These are phyloP conservation scores for Acanthochromis polyacanthus DNA, from an alignment of 2,113 vertebrate species.

Conservation along the genomic window DNA sequence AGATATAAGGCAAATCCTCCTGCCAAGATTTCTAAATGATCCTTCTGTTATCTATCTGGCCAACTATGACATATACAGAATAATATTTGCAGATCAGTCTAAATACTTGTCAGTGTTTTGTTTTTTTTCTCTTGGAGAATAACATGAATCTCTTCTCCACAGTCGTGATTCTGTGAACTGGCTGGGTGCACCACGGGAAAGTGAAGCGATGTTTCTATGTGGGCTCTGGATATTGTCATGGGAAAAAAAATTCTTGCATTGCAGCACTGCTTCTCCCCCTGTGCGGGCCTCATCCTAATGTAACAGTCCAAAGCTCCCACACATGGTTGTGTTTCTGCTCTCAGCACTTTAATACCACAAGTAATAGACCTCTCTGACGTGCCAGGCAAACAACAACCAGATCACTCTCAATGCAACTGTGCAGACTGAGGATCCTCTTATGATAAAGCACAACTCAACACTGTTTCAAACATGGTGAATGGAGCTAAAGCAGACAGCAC, in stretches of 20 bases:
- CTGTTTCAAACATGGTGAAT: background rate
- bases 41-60: no score
- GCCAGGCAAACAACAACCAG: conserved; percentile 21
- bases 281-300: conserved; percentile 26
- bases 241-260: conserved; percentile 7
- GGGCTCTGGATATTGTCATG: conserved; percentile 33
- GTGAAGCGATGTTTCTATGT: conserved; percentile 14
- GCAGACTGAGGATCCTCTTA: no score
- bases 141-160: background rate
- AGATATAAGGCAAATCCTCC: no score
- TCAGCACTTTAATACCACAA: conserved; percentile 35
- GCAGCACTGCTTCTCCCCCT: conserved; percentile 17
- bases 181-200: conserved; percentile 9
- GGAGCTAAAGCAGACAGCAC: conserved; percentile 13
- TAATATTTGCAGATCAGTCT: background rate
- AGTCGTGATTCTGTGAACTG: background rate
- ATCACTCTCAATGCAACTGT: no score
- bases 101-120: no score
- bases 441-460: background rate
- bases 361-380: conserved; percentile 29
- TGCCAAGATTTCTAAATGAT: no score
- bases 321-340: conserved; percentile 59
- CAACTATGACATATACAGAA: background rate
- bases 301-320: conserved; percentile 47
- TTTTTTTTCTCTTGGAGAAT: background rate